These are phyloP conservation scores for Toxotes chatareus DNA, from an alignment of 2,113 vertebrate species.

Conservation along the genomic window DNA sequence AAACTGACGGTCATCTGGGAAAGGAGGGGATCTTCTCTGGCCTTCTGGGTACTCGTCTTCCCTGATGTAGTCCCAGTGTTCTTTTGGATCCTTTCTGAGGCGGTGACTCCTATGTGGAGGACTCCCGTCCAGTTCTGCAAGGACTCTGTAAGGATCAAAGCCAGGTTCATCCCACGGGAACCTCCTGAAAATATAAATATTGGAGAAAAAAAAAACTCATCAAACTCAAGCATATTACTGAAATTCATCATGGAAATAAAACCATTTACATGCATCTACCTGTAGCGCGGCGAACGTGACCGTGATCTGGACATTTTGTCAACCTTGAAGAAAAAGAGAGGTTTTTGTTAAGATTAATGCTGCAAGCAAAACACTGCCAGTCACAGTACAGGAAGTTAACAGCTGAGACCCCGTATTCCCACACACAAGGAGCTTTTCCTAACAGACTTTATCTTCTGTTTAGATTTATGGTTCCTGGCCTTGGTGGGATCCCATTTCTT, in stretches of 20 bases:
- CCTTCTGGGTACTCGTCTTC: slow-evolving; percentile 51
- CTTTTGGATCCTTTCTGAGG: slow-evolving; percentile 46
- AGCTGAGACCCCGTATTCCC: no score
- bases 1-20: slow-evolving; percentile 25
- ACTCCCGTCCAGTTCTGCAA: slow-evolving; percentile 24
- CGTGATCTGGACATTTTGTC: slow-evolving; percentile 78
- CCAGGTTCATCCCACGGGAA: slow-evolving; percentile 66
- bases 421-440: no score
- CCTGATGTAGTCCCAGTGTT: slow-evolving; percentile 55
- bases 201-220: background rate
- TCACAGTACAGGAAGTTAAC: background rate
- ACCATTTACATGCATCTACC: slow-evolving; percentile 52
- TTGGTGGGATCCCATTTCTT: no score
- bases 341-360: background rate
- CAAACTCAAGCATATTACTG: background rate
- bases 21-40: slow-evolving; percentile 57
- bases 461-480: no score
- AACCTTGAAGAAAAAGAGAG: slow-evolving; percentile 62
- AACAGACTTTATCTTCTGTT: no score
- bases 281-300: slow-evolving; percentile 76
- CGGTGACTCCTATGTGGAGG: slow-evolving; percentile 34
- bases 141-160: slow-evolving; percentile 69
- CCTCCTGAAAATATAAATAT: slow-evolving; percentile 60
- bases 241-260: background rate
- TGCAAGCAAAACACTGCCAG: background rate